Evolutionary conservation across 2,797 vertebrate genomes (phyloP), one percentile per base, ranked within the genome.

Genomic region (Bovichtus variegatus): DNA sequence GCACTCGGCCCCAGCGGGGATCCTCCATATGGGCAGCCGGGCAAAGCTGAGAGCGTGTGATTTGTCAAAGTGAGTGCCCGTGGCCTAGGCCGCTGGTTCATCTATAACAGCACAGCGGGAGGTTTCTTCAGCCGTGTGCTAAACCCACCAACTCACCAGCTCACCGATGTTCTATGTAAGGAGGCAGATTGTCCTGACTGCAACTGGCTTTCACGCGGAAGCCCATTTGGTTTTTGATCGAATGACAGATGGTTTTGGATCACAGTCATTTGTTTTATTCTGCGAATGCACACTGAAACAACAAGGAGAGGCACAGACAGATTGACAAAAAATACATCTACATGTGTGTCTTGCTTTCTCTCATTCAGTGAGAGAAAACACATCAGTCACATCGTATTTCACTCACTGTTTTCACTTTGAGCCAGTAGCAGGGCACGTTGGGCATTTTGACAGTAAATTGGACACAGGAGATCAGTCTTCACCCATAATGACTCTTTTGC

Each of bases 361-460:
- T 74, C 27, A 41, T 65, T 67, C 61, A 63, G 61, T 46, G 64
- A 79, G 43, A 84, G 57, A 79, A 81, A 53, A 43, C 55, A 51
- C 66, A 70, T 73, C 82, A 81, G 83, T 86, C 85, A 87, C 64
- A 54, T 71, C n/a, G 6, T 5, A 73, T 85, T 85, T 88, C 76
- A 46, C 67, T 81, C 62, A 18, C 43, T 74, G 57, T 66, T 70
- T 85, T 84, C 65, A 53, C 68, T 71, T 59, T 84, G 82, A 86
- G 88, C 78, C 73, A 44, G 53, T 86, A 80, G 89, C 80, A 18
- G 65, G 64, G 57, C 86, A 55, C 13, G 23, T 27, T 61, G 64
- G 74, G 67, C 82, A 69, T 87, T 91, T 88, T 88, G 90, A 92
- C 89, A 86, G 82, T 76, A 89, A 91, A 93, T 89, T 90, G 89